Evolutionary conservation across 2,888 invertebrate species (phyloP).

Genomic region (Cataglyphis rosenhaueri): DNA sequence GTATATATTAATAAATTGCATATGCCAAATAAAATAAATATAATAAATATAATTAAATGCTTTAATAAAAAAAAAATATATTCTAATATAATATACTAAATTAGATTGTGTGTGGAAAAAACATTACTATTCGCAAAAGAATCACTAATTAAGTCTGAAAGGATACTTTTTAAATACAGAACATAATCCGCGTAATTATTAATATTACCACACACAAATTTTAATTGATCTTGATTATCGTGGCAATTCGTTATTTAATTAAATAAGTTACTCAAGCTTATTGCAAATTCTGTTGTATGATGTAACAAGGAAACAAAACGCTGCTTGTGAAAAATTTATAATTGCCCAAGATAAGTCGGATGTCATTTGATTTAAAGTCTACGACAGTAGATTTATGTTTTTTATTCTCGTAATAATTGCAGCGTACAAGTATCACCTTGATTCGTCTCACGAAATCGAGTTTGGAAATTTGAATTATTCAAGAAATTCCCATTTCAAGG

Average conservation of each 20-base stretch:
- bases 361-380: constrained; percentile 13
- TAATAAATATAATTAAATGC: not conserved
- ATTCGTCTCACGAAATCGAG: constrained; percentile 19
- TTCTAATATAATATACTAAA: not conserved
- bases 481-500: constrained; percentile 46
- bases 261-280: constrained; percentile 36
- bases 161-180: not conserved
- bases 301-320: not conserved
- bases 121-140: not conserved
- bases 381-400: not conserved
- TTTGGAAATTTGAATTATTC: constrained; percentile 40
- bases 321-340: constrained; percentile 21
- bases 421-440: constrained; percentile 1
- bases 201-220: not conserved
- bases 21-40: not conserved
- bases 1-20: not conserved
- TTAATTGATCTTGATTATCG: constrained; percentile 34
- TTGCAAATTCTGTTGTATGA: not conserved
- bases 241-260: constrained; percentile 19
- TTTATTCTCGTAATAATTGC: constrained; percentile 23
- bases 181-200: not conserved
- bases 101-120: not conserved
- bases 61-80: not conserved
- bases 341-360: not conserved
- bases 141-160: not conserved